These are phyloP conservation scores for Gasterosteus aculeatus DNA, from an alignment of 2,113 vertebrate genomes.

Conservation along the genomic window DNA sequence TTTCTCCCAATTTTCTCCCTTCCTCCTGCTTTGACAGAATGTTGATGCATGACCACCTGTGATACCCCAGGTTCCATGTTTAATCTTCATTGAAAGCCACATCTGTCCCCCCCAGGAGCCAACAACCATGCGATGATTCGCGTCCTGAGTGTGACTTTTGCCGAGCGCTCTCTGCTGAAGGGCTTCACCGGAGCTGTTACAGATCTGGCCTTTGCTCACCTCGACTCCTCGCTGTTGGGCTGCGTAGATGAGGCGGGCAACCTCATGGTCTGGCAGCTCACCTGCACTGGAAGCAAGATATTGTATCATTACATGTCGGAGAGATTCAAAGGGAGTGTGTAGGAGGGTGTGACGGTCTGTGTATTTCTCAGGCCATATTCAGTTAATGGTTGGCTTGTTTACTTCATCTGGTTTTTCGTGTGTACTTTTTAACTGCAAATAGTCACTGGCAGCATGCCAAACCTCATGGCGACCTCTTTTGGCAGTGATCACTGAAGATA, in stretches of 20 bases:
- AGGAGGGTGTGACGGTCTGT: background rate
- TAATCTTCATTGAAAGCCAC: background rate
- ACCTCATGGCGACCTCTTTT: background rate
- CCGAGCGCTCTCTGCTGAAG: slow-evolving; percentile 91
- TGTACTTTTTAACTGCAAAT: background rate
- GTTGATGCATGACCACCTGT: background rate
- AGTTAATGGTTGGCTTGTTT: slow-evolving; percentile 1
- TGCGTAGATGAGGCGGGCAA: slow-evolving; percentile 96
- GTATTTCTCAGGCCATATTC: background rate
- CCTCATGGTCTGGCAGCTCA: slow-evolving; percentile 95
- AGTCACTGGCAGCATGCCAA: background rate
- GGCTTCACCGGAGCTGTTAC: slow-evolving; percentile 93
- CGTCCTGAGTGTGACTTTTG: slow-evolving; percentile 88
- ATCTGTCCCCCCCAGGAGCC: slow-evolving; percentile 80
- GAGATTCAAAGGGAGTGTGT: background rate
- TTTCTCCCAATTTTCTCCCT: background rate
- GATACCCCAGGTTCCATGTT: background rate
- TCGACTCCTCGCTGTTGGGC: slow-evolving; percentile 93
- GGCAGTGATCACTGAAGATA: background rate
- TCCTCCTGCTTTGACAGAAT: background rate
- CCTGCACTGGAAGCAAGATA: slow-evolving; percentile 90
- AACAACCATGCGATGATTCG: slow-evolving; percentile 95
- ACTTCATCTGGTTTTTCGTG: background rate
- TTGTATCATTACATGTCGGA: slow-evolving; percentile 85
- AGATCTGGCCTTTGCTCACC: slow-evolving; percentile 95